phyloP scores from a whole-genome alignment of 2,797 vertebrate genomes.

The Cynopterus sphinx region DNA sequence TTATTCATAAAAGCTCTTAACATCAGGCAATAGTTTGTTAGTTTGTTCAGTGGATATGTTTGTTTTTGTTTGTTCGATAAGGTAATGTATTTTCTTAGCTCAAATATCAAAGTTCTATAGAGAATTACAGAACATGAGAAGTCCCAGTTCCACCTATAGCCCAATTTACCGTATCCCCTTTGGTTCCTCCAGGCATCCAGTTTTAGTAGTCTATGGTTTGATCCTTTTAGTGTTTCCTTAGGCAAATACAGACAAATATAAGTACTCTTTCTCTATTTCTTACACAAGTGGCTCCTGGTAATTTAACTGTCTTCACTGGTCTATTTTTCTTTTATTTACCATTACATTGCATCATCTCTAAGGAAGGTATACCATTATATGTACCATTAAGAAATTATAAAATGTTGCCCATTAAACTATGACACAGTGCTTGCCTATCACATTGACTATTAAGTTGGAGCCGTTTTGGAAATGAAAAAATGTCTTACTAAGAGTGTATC shows the following conservation, averaged over 20 bases:
- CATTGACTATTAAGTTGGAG: slow-evolving; percentile 29
- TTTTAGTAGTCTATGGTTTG: slow-evolving; percentile 2
- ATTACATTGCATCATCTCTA: slow-evolving; percentile 24
- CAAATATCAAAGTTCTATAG: neutral
- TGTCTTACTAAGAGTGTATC: neutral
- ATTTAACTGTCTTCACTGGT: neutral
- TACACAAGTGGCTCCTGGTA: neutral
- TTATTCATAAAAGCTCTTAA: neutral
- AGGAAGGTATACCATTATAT: neutral
- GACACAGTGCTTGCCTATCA: neutral
- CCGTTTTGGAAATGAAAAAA: neutral
- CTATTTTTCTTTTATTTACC: slow-evolving; percentile 37
- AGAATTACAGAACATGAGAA: neutral
- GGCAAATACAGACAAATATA: neutral
- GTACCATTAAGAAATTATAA: neutral
- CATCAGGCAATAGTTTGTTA: slow-evolving; percentile 15
- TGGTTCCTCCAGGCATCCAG: neutral
- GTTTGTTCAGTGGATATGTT: neutral
- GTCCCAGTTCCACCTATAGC: neutral
- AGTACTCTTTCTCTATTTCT: neutral
- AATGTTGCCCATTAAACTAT: slow-evolving; percentile 15
- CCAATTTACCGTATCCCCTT: neutral
- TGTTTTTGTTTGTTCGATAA: neutral
- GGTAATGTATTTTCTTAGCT: neutral
- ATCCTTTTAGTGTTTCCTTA: neutral